These are phyloP conservation scores for Scomber japonicus DNA, from an alignment of 2,113 vertebrate genomes.

Conservation along the genomic window DNA sequence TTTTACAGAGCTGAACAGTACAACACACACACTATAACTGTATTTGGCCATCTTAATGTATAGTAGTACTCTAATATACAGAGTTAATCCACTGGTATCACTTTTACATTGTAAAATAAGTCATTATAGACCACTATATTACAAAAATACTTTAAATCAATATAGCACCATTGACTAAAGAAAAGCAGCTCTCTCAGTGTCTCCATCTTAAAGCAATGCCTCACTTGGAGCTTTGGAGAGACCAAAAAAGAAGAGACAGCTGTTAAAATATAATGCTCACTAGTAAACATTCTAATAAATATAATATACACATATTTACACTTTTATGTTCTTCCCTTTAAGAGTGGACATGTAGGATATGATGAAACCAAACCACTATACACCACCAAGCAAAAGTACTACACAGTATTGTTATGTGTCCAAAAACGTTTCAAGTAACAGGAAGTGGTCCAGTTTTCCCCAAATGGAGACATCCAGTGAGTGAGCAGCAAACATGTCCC, in stretches of 20 bases:
- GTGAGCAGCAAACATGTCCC: conserved; percentile 46
- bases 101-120: neutral
- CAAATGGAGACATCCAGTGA: conserved; percentile 40
- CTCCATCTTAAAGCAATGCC: conserved; percentile 25
- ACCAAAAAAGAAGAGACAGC: conserved; percentile 20
- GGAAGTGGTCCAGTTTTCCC: conserved; percentile 39
- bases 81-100: conserved; percentile 2
- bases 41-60: conserved; percentile 34
- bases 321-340: conserved; percentile 42
- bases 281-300: conserved; percentile 17
- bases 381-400: conserved; percentile 15
- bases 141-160: conserved; percentile 31
- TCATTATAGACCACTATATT: conserved; percentile 12
- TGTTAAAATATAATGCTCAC: neutral
- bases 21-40: neutral
- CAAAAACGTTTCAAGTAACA: conserved; percentile 70
- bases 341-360: conserved; percentile 10
- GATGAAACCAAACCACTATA: conserved; percentile 17
- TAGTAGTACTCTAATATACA: neutral
- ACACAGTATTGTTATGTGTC: conserved; percentile 20
- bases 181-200: conserved; percentile 5
- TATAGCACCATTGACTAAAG: conserved; percentile 73
- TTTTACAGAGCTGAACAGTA: conserved; percentile 12
- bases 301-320: conserved; percentile 52
- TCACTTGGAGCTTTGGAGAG: conserved; percentile 1